Evolutionary conservation across 2,888 invertebrate species (phyloP).

Genomic region (Drosophila rellima): DNA sequence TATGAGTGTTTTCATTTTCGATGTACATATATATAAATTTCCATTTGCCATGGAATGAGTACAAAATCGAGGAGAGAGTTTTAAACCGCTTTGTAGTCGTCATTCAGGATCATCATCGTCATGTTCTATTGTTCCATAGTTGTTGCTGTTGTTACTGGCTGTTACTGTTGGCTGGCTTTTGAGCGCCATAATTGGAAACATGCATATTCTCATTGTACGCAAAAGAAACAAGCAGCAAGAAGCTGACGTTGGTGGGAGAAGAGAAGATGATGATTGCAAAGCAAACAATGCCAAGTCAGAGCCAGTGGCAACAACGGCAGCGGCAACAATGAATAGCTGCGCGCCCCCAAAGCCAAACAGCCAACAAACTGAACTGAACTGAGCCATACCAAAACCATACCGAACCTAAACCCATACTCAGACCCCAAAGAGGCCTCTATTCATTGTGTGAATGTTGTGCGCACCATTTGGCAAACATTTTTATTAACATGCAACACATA

Average conservation of each 20-base stretch:
- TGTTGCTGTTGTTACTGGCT: conserved; percentile 33
- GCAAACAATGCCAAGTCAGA: conserved; percentile 79
- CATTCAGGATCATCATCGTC: conserved; percentile 33
- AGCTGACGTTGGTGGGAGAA: conserved; percentile 17
- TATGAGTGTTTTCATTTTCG: conserved; percentile 48
- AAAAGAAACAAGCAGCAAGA: conserved; percentile 35
- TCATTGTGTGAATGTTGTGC: conserved; percentile 60
- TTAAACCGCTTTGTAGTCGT: conserved; percentile 37
- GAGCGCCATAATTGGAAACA: conserved; percentile 80
- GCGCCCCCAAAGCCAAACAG: conserved; percentile 57
- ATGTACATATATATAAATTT: conserved; percentile 64
- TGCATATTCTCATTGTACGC: conserved; percentile 76
- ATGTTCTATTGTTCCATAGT: conserved; percentile 47
- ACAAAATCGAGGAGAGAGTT: conserved; percentile 11
- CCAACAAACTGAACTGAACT: conserved; percentile 43
- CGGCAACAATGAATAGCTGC: conserved; percentile 49
- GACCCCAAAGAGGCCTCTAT: conserved; percentile 39
- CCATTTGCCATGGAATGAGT: conserved; percentile 53
- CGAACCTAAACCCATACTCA: conserved; percentile 6
- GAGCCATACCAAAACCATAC: conserved; percentile 20
- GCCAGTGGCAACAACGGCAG: conserved; percentile 50
- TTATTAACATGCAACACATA: conserved; percentile 67
- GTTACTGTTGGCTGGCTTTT: conserved; percentile 68
- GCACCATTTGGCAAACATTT: conserved; percentile 77
- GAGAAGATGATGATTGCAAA: conserved; percentile 70